Evolutionary conservation across 2,113 vertebrate species (phyloP).

Genomic region (Willisornis vidua): DNA sequence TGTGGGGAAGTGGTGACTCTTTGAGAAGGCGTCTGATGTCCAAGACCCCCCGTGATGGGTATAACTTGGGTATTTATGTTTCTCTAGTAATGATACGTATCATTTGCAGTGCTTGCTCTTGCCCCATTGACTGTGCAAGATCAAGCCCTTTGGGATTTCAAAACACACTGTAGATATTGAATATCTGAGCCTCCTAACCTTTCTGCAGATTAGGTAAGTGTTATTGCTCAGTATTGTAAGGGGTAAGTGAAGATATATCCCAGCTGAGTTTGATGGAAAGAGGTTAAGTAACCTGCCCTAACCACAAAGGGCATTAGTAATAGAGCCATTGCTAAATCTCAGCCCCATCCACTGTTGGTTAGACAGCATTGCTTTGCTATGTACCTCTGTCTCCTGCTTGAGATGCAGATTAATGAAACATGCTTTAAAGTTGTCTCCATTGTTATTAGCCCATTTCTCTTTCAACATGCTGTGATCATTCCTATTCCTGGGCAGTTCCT

Average conservation of each 20-base stretch:
- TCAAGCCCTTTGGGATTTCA: slow-evolving; percentile 33
- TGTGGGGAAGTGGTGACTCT: neutral
- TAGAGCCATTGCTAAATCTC: neutral
- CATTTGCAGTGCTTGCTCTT: neutral
- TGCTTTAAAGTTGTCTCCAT: neutral
- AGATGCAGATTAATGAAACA: neutral
- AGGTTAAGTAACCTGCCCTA: neutral
- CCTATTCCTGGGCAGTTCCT: neutral
- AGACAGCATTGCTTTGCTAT: neutral
- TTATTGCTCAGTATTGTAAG: neutral
- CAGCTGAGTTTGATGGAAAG: slow-evolving; percentile 2
- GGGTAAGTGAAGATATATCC: neutral
- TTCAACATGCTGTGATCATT: neutral
- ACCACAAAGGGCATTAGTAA: neutral
- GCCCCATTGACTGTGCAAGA: neutral
- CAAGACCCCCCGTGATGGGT: neutral
- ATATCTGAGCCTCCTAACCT: slow-evolving; percentile 18
- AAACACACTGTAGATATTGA: slow-evolving; percentile 34
- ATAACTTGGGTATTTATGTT: neutral
- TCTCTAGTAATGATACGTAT: neutral
- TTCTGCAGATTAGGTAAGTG: slow-evolving; percentile 22
- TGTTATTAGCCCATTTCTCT: neutral
- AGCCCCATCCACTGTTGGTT: neutral
- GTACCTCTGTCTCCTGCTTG: neutral
- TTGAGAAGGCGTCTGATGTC: neutral